Base-by-base conservation (phyloP, 1,140 invertebrate species). In the Plectrocnemia conspersa region DNA sequence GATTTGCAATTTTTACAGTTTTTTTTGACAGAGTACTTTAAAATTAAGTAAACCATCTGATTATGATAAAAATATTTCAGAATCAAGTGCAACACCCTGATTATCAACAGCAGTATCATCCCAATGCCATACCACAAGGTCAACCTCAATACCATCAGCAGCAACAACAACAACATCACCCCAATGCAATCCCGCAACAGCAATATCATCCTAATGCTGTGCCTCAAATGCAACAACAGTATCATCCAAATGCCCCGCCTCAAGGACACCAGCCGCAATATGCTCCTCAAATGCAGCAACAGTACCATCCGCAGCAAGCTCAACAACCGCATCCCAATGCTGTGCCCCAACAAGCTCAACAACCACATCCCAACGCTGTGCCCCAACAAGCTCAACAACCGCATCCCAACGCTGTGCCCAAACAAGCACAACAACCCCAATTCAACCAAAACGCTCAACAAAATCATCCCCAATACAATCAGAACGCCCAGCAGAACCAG, bases 71-170 rank as follows among this genome's bases (percentile, higher is more conserved):
- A n/a, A n/a, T n/a, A n/a, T 32, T 32, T 19, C 11, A 41, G 29
- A 40, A 23, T 48, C 50, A 58, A 38, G 47, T 27, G 10, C 41
- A 53, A 15, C 45, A 50, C 45, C 15, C 44, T 6, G 46, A 21
- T 24, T 54, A 56, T 36, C 56, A 36, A 16, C 58, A 56, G 47
- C 53, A 67, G 46, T 70, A 70, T 55, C 68, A 69, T 25, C 64
- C 66, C 11, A 65, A 50, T 53, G 21, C 40, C 16, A 22, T 46
- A 7, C 59, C 58, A n/a, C 65, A 57, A 49, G 50, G 29, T 35
- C 61, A 64, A 49, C 60, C 65, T 21, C 63, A 60, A 48, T 47
- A 58, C 27, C 47, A 56, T 18, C 27, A 49, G 11, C 49, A 52
- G 65, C 64, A 63, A 27, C 65, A n/a, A 23, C 52, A 60, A 32